Conservation (phyloP, 1,140 invertebrate species). For the Pseudoatta argentina region DNA sequence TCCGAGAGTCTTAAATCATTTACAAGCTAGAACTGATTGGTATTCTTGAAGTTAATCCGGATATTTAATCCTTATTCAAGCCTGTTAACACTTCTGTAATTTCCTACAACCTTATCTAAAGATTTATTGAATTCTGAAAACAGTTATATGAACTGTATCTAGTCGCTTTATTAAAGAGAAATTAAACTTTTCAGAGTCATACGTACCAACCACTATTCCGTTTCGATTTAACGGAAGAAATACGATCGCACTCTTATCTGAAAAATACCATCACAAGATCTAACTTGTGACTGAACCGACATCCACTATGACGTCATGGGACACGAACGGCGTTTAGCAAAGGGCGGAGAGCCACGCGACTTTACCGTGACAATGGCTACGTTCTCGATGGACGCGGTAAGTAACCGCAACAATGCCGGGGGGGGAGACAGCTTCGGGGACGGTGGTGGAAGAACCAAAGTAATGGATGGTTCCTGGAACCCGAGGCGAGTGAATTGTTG, state of each 20-base stretch:
- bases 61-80: slow-evolving; percentile 2
- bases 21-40: background rate
- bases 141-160: background rate
- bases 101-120: background rate
- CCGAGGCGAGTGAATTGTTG: slow-evolving; percentile 86
- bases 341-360: slow-evolving; percentile 48
- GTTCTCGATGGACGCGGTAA: slow-evolving; percentile 72
- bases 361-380: slow-evolving; percentile 50
- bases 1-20: background rate
- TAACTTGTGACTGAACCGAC: background rate
- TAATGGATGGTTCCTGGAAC: slow-evolving; percentile 85
- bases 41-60: background rate
- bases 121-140: background rate
- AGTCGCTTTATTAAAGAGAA: background rate
- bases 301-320: slow-evolving; percentile 22
- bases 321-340: slow-evolving; percentile 34
- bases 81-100: background rate
- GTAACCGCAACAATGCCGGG: slow-evolving; percentile 84
- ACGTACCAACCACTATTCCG: background rate
- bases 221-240: background rate
- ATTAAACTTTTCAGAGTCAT: slow-evolving; percentile 4
- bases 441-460: slow-evolving; percentile 71
- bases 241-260: background rate
- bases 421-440: slow-evolving; percentile 55
- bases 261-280: background rate